Conservation (phyloP, 2,113 vertebrate genomes). For the Mus musculus region GRCm39 chr12:85695501-85696000, state of each 20-base stretch:
- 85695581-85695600: background rate
- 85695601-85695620: background rate
- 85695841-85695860: background rate
- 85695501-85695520: background rate
- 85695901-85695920: background rate
- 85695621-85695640: background rate
- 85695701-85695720: background rate
- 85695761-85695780: background rate
- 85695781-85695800: background rate
- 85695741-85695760: fast-evolving
- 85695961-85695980: background rate
- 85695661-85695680: background rate
- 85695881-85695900: background rate
- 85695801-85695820: background rate
- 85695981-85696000: too few species aligned
- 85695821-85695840: background rate
- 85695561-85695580: background rate
- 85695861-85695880: background rate
- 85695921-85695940: background rate
- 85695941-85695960: background rate
- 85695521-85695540: background rate
- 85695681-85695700: background rate
- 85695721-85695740: background rate
- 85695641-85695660: background rate
- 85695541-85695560: background rate